Conservation (phyloP, 2,113 vertebrate species). For the Stegostoma tigrinum region DNA sequence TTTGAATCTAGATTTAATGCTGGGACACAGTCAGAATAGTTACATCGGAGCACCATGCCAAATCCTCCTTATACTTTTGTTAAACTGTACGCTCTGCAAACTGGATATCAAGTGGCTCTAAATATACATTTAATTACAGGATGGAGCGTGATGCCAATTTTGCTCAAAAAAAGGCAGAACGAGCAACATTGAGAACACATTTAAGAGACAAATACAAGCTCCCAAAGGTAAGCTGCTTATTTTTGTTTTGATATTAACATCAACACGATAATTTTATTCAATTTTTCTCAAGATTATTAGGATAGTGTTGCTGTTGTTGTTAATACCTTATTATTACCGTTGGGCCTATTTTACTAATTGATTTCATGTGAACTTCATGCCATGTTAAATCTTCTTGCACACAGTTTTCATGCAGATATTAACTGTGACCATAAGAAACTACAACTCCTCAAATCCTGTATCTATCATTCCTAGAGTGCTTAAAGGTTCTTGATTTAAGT, state of each 20-base stretch:
- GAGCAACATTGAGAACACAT: slow-evolving; percentile 84
- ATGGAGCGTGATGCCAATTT: slow-evolving; percentile 85
- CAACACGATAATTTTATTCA: background rate
- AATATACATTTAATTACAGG: slow-evolving; percentile 49
- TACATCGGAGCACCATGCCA: background rate
- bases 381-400: background rate
- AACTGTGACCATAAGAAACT: background rate
- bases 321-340: too few species aligned
- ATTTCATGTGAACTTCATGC: background rate
- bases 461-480: background rate
- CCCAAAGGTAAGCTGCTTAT: slow-evolving; percentile 73
- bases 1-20: background rate
- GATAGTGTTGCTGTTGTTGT: background rate
- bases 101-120: background rate
- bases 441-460: background rate
- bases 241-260: background rate
- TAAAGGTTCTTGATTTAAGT: background rate
- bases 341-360: background rate
- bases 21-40: background rate
- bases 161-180: slow-evolving; percentile 88
- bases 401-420: background rate
- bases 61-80: background rate
- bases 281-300: background rate
- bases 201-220: slow-evolving; percentile 90
- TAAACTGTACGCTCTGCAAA: background rate